These are phyloP conservation scores for Cossypha dichroa DNA, from an alignment of 2,797 vertebrate genomes.

Conservation along the genomic window DNA sequence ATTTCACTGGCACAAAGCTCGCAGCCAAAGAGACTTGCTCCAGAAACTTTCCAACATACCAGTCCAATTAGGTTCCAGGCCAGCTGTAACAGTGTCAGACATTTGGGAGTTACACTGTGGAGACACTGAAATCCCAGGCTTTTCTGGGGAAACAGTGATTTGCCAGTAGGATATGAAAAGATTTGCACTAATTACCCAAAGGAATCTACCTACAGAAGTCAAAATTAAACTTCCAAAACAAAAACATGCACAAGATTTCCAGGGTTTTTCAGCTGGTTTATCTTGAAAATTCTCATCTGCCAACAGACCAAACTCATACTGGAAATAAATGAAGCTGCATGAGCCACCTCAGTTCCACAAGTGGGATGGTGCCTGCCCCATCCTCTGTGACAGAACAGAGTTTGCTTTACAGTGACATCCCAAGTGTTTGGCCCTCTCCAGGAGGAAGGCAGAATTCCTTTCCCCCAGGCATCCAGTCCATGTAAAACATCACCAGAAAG, in stretches of 20 bases:
- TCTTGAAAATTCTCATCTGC: neutral
- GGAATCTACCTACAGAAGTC: neutral
- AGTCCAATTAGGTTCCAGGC: conserved; percentile 58
- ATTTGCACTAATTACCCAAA: neutral
- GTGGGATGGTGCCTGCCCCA: neutral
- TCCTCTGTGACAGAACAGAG: neutral
- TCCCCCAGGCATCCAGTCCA: neutral
- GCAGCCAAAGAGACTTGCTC: conserved; percentile 13
- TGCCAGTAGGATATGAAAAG: conserved; percentile 4
- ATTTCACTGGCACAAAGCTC: conserved; percentile 41
- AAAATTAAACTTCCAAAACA: neutral
- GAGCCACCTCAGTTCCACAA: too few relatives aligned
- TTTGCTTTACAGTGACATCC: neutral
- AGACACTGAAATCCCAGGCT: conserved; percentile 23
- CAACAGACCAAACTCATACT: fast-evolving
- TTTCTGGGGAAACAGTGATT: neutral
- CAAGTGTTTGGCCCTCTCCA: neutral
- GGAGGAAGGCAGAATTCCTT: neutral
- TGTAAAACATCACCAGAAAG: neutral
- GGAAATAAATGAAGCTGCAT: neutral
- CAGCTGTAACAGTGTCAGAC: conserved; percentile 48
- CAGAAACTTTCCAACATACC: conserved; percentile 53
- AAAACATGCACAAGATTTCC: neutral
- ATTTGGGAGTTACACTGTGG: neutral
- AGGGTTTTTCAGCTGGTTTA: neutral